phyloP scores from a whole-genome alignment of 2,113 vertebrate species.

The Rhagologus leucostigma region DNA sequence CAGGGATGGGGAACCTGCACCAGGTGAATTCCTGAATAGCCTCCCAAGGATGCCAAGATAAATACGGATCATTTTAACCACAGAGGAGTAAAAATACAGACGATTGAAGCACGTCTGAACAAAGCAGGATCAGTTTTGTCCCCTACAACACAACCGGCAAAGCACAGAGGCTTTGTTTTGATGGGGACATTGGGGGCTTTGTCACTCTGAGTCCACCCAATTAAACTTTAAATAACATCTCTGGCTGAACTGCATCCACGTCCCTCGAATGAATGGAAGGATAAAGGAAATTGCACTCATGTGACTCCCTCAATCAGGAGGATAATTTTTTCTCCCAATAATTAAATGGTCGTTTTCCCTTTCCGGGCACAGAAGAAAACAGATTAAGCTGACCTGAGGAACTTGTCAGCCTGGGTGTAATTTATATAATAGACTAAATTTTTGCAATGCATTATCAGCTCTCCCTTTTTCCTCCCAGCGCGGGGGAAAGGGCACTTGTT shows the following conservation, averaged over 20 bases:
- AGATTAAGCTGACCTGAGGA: not conserved
- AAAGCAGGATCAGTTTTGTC: not conserved
- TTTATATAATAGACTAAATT: not conserved
- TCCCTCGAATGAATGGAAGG: not conserved
- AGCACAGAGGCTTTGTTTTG: not conserved
- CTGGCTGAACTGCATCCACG: not conserved
- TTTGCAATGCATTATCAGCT: not conserved
- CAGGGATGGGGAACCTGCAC: not conserved
- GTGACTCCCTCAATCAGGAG: not conserved
- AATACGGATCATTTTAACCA: not conserved
- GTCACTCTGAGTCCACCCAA: not conserved
- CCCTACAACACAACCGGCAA: not conserved
- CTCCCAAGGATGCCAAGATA: not conserved
- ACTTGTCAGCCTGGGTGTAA: not conserved
- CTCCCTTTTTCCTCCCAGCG: not conserved
- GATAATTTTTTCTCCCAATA: not conserved
- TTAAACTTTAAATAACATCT: not conserved
- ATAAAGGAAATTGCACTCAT: not conserved
- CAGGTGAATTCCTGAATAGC: not conserved
- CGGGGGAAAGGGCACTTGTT: not conserved
- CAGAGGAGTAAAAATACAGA: not conserved
- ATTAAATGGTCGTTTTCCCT: conserved; percentile 35
- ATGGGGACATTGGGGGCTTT: not conserved
- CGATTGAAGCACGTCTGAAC: fast-evolving
- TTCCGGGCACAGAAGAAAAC: not conserved